A percentile compares a stretch with the other conserved stretches of the same genome.
These are phyloP conservation scores for Endomychus coccineus DNA, from an alignment of 2,888 invertebrate species.

Conservation along the genomic window DNA sequence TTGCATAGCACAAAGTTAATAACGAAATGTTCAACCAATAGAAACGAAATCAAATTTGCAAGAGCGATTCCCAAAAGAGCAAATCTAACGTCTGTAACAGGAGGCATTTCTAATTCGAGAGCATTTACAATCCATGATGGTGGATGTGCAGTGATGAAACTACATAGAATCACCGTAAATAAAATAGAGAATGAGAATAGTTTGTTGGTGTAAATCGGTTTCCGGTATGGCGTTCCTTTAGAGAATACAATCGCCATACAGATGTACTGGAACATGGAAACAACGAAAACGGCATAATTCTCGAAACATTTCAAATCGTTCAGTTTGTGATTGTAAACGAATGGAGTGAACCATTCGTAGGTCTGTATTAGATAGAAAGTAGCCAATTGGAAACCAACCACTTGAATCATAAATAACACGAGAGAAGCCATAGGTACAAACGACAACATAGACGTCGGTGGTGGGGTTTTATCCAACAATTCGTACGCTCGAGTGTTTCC, in stretches of 20 bases:
- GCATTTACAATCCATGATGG: constrained; percentile 44
- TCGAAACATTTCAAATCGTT: constrained; percentile 48
- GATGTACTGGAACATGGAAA: constrained; percentile 60
- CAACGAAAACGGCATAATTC: constrained; percentile 55
- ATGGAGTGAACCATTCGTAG: constrained; percentile 52
- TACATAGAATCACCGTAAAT: constrained; percentile 45
- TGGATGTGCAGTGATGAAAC: constrained; percentile 47
- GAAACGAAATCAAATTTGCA: constrained; percentile 48
- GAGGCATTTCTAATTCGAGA: constrained; percentile 62
- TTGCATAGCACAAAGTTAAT: constrained; percentile 52
- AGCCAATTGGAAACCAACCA: constrained; percentile 44
- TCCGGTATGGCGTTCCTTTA: constrained; percentile 58
- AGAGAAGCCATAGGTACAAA: constrained; percentile 50
- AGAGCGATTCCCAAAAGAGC: constrained; percentile 48
- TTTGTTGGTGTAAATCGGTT: constrained; percentile 54
- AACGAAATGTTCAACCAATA: constrained; percentile 51
- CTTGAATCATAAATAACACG: constrained; percentile 46
- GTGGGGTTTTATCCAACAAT: constrained; percentile 46
- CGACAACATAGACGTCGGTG: constrained; percentile 49
- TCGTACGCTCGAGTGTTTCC: constrained; percentile 53
- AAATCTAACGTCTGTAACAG: constrained; percentile 41
- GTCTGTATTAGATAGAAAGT: constrained; percentile 46
- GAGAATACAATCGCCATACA: constrained; percentile 57
- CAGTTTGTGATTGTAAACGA: constrained; percentile 33
- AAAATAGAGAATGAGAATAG: constrained; percentile 46